phyloP scores from a whole-genome alignment of 2,888 invertebrate species.

The Drosophila melanosoma region DNA sequence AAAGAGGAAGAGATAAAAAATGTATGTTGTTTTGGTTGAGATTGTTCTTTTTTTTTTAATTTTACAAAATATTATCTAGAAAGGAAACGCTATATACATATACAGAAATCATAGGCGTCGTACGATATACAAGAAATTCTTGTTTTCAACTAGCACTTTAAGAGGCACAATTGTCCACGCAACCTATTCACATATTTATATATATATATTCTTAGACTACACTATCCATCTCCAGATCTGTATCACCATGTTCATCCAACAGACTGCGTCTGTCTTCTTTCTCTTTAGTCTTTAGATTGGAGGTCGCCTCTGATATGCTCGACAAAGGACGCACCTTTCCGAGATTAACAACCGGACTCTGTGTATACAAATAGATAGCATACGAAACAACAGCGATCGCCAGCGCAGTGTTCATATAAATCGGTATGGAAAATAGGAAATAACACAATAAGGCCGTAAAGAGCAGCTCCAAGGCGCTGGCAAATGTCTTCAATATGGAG shows the following conservation, averaged over 20 bases:
- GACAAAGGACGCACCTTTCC: constrained; percentile 80
- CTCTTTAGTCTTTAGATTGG: constrained; percentile 37
- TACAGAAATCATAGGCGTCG: constrained; percentile 8
- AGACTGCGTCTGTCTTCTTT: constrained; percentile 70
- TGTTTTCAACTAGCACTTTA: constrained; percentile 32
- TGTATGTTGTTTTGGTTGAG: not conserved
- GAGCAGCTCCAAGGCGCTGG: constrained; percentile 95
- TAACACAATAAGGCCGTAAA: constrained; percentile 96
- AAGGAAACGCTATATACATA: constrained; percentile 54
- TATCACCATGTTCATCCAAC: constrained; percentile 74
- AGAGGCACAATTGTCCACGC: constrained; percentile 58
- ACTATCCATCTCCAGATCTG: constrained; percentile 81
- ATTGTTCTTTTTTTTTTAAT: constrained; percentile 18
- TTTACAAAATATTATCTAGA: constrained; percentile 36
- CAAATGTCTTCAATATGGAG: constrained; percentile 97
- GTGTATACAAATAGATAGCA: constrained; percentile 94
- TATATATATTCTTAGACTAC: constrained; percentile 55
- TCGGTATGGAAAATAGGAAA: constrained; percentile 93
- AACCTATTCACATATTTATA: constrained; percentile 40
- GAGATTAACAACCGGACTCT: constrained; percentile 92
- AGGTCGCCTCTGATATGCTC: constrained; percentile 58
- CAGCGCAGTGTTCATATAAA: constrained; percentile 92
- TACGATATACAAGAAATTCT: constrained; percentile 18
- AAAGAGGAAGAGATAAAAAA: not conserved
- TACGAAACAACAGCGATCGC: constrained; percentile 93